phyloP scores from a whole-genome alignment of 2,113 vertebrate species.

The Cynocephalus volans region DNA sequence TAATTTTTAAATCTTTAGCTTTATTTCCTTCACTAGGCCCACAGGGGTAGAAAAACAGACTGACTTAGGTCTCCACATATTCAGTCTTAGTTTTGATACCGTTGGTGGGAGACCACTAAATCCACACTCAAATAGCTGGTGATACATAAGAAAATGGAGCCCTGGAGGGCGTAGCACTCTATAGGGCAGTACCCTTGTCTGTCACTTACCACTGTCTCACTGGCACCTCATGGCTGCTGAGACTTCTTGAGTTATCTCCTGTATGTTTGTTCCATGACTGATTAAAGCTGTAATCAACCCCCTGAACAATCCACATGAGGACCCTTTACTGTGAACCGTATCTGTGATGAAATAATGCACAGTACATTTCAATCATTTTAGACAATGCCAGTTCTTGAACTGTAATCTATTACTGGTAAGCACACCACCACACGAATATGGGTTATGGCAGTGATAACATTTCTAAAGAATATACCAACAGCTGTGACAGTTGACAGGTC shows the following conservation, averaged over 20 bases:
- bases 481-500: neutral
- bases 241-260: neutral
- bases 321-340: neutral
- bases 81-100: neutral
- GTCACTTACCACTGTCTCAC: too few relatives aligned
- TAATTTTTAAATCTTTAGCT: neutral
- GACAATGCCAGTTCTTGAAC: neutral
- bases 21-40: neutral
- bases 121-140: neutral
- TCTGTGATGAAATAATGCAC: neutral
- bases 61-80: neutral
- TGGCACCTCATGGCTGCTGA: neutral
- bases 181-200: neutral
- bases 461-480: neutral
- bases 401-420: neutral
- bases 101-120: neutral
- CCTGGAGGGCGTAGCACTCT: accelerated
- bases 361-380: neutral
- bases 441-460: neutral
- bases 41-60: neutral
- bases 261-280: neutral
- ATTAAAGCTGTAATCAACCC: neutral
- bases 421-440: neutral
- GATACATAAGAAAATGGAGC: neutral
- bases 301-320: neutral